Conservation (phyloP, 2,113 vertebrate genomes). For the Fukomys damarensis region DNA sequence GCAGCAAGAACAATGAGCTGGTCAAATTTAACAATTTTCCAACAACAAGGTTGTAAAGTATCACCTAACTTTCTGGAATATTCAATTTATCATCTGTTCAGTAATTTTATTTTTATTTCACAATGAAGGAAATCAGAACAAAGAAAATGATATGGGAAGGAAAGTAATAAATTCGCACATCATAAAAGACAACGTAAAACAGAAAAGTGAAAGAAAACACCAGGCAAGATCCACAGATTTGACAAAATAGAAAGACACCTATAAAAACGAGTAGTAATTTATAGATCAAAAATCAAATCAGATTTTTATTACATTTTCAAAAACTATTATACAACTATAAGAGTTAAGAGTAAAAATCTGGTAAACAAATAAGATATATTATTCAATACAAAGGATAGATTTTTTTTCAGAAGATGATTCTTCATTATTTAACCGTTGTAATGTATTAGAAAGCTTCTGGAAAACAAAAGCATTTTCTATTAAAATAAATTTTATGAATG, state of each 20-base stretch:
- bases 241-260: conserved; percentile 5
- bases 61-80: conserved; percentile 24
- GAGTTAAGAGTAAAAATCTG: conserved; percentile 11
- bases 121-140: conserved; percentile 38
- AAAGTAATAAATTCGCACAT: conserved; percentile 2
- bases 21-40: conserved; percentile 42
- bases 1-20: conserved; percentile 58
- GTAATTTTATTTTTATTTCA: conserved; percentile 51
- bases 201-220: conserved; percentile 48
- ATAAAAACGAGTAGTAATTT: conserved; percentile 29
- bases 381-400: not conserved
- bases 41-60: conserved; percentile 44
- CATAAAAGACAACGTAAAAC: conserved; percentile 46
- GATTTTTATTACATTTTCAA: conserved; percentile 35
- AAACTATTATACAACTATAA: not conserved
- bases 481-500: conserved; percentile 33
- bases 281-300: conserved; percentile 28
- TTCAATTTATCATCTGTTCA: not conserved
- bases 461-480: conserved; percentile 48
- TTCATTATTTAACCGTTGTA: conserved; percentile 6
- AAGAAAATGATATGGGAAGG: not conserved
- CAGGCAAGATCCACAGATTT: conserved; percentile 36
- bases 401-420: not conserved
- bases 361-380: not conserved
- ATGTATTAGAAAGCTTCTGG: not conserved